These are phyloP conservation scores for roundworm (Caenorhabditis elegans) DNA, from an alignment of 1,140 invertebrate species.

Conservation along the genomic window DNA sequence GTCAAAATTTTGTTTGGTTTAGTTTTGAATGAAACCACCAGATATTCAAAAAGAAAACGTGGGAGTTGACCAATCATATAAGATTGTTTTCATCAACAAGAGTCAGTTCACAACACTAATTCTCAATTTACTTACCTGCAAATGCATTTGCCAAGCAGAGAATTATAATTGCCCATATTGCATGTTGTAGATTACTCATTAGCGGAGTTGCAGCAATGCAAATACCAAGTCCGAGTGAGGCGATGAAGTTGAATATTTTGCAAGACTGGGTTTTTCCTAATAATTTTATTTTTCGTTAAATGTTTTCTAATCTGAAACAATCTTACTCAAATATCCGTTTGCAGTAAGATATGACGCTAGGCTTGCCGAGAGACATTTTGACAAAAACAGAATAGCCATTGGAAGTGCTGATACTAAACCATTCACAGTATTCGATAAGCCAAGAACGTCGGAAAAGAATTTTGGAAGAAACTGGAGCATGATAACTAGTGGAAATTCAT, in stretches of 20 bases:
- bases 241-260: conserved; percentile 63
- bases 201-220: conserved; percentile 59
- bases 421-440: conserved; percentile 37
- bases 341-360: conserved; percentile 60
- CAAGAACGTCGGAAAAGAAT: conserved; percentile 48
- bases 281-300: not conserved
- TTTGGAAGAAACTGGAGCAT: conserved; percentile 62
- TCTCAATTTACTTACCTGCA: conserved; percentile 62
- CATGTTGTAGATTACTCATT: conserved; percentile 42
- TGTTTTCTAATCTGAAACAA: no score
- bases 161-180: conserved; percentile 51
- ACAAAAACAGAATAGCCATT: conserved; percentile 44
- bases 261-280: conserved; percentile 52
- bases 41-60: no score
- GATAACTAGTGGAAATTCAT: conserved; percentile 65
- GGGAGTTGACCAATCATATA: no score
- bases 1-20: no score
- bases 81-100: no score
- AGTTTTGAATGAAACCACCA: no score
- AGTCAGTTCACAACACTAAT: no score
- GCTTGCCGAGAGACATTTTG: conserved; percentile 51
- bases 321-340: conserved; percentile 54
- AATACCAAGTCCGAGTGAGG: conserved; percentile 61
- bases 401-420: conserved; percentile 49
- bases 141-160: conserved; percentile 63